Evolutionary conservation across 2,888 invertebrate genomes (phyloP).

Genomic region (Exocentrus adspersus): DNA sequence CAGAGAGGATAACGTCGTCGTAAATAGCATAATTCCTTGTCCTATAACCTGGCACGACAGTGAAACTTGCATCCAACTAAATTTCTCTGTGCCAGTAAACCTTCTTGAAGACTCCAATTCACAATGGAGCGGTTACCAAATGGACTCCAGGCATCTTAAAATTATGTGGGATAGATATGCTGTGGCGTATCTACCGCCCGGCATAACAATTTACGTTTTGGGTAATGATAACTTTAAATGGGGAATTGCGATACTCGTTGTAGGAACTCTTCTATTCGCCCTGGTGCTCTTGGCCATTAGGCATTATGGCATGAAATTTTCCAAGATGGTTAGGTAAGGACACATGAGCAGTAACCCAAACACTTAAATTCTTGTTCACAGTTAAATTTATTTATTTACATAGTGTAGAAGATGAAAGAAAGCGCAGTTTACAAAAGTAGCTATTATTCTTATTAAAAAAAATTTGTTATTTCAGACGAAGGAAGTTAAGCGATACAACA

Average conservation of each 20-base stretch:
- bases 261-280: constrained; percentile 3
- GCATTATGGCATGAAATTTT: constrained; percentile 1
- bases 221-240: constrained; percentile 24
- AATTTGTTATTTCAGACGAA: constrained; percentile 29
- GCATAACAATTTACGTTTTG: too few species aligned
- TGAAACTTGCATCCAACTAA: constrained; percentile 39
- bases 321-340: constrained; percentile 26
- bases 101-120: constrained; percentile 22
- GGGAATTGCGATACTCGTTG: constrained; percentile 31
- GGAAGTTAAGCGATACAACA: constrained; percentile 30
- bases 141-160: constrained; percentile 37
- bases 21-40: constrained; percentile 32
- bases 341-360: neutral
- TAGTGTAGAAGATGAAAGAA: too few species aligned
- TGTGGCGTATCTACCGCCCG: constrained; percentile 32
- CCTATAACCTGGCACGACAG: constrained; percentile 37
- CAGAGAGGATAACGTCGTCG: constrained; percentile 41
- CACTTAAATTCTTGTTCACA: too few species aligned
- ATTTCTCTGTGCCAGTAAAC: constrained; percentile 42
- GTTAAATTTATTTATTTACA: constrained; percentile 12
- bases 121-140: constrained; percentile 45
- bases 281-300: constrained; percentile 7
- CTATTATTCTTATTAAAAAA: too few species aligned
- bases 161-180: constrained; percentile 44
- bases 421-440: too few species aligned